Conservation (phyloP, 2,888 invertebrate species). For the Himalopsyche tibetana region DNA sequence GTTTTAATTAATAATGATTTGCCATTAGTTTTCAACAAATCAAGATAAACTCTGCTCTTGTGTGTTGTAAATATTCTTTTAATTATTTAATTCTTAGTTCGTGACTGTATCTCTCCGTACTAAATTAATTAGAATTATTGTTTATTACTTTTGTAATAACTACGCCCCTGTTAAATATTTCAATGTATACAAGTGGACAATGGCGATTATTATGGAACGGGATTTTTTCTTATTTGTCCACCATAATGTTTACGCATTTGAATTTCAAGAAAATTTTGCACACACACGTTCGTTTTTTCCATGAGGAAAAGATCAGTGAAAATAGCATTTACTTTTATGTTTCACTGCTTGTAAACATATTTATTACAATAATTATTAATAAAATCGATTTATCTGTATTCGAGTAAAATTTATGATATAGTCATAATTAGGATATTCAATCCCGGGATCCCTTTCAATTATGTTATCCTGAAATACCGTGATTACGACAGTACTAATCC, state of each 20-base stretch:
- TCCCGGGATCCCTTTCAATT: too few relatives aligned
- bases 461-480: too few relatives aligned
- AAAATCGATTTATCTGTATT: too few relatives aligned
- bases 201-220: constrained; percentile 56
- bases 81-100: constrained; percentile 13
- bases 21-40: background rate
- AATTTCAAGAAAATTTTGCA: constrained; percentile 9
- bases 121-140: constrained; percentile 38
- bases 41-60: constrained; percentile 19
- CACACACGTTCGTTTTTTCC: background rate
- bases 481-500: too few relatives aligned
- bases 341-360: too few relatives aligned
- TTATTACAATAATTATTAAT: too few relatives aligned
- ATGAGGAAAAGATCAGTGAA: too few relatives aligned
- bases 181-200: constrained; percentile 54
- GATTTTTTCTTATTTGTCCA: constrained; percentile 53
- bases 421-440: too few relatives aligned
- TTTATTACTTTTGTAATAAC: constrained; percentile 17
- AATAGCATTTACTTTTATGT: too few relatives aligned
- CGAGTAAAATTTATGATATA: too few relatives aligned
- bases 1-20: constrained; percentile 32
- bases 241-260: constrained; percentile 46
- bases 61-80: constrained; percentile 14
- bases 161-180: constrained; percentile 49
- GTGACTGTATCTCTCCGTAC: constrained; percentile 11